These are phyloP conservation scores for Calycopis cecrops DNA, from an alignment of 1,140 invertebrate genomes.

Conservation along the genomic window DNA sequence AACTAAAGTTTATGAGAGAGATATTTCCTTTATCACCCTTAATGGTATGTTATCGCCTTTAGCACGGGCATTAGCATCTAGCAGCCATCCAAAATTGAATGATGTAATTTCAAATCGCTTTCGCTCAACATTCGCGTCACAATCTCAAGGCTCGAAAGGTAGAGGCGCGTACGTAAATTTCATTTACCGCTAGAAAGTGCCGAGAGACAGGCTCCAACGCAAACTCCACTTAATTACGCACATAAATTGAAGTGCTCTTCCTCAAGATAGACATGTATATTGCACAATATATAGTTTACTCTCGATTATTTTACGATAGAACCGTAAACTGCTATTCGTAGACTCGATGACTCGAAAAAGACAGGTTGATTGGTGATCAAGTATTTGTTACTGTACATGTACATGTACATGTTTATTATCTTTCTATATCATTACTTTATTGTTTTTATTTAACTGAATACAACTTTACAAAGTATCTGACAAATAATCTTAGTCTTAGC, in stretches of 20 bases:
- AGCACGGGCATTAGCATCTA: no score
- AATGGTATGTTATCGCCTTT: no score
- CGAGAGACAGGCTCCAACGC: slow-evolving; percentile 58
- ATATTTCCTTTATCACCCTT: no score
- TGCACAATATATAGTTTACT: not conserved
- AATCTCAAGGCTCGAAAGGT: slow-evolving; percentile 52
- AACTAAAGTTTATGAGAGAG: no score
- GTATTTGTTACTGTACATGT: no score
- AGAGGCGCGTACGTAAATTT: slow-evolving; percentile 69
- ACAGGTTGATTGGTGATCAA: not conserved
- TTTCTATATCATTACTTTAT: no score
- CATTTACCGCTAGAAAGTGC: slow-evolving; percentile 71
- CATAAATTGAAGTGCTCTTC: slow-evolving; percentile 70
- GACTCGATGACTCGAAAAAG: not conserved
- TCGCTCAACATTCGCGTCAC: slow-evolving; percentile 21
- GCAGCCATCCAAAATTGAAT: no score
- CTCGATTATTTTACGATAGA: slow-evolving; percentile 29
- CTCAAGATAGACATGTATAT: slow-evolving; percentile 54
- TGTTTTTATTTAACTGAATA: no score
- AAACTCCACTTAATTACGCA: slow-evolving; percentile 73
- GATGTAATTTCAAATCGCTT: slow-evolving; percentile 15
- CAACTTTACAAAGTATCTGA: no score
- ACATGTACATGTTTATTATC: no score
- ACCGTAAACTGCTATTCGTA: not conserved
- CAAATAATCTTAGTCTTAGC: no score